phyloP scores from a whole-genome alignment of 1,140 invertebrate genomes.

The Zaprionus gabonicus region DNA sequence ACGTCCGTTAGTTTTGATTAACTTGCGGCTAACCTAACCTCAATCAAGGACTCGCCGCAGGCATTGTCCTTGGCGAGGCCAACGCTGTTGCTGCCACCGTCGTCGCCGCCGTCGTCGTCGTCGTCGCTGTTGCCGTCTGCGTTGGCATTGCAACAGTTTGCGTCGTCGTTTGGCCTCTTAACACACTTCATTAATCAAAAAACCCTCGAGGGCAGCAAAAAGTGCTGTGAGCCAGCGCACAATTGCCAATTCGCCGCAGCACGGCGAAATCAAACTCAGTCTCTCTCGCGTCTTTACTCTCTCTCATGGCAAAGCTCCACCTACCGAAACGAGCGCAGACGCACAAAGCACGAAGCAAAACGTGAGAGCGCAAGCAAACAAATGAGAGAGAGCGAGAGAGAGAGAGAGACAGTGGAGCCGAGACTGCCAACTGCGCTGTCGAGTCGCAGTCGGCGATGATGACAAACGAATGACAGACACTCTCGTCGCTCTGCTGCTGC shows the following conservation, averaged over 20 bases:
- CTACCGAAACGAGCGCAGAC: conserved; percentile 69
- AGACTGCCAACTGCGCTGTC: conserved; percentile 45
- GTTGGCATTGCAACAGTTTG: conserved; percentile 55
- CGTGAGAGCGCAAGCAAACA: conserved; percentile 7
- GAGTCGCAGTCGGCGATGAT: conserved; percentile 50
- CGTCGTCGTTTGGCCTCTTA: conserved; percentile 78
- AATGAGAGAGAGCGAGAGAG: conserved; percentile 35
- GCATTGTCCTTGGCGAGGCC: conserved; percentile 71
- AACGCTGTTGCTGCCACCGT: conserved; percentile 5
- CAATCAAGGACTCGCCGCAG: conserved; percentile 73
- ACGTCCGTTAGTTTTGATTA: conserved; percentile 30
- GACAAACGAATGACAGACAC: conserved; percentile 84
- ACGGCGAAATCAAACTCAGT: conserved; percentile 38
- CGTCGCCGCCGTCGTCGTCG: conserved; percentile 20
- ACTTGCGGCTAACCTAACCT: conserved; percentile 52
- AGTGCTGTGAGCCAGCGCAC: conserved; percentile 37
- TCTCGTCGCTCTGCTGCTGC: conserved; percentile 41
- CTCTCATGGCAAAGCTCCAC: conserved; percentile 68
- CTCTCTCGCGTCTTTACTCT: background rate
- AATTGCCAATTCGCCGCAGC: conserved; percentile 53
- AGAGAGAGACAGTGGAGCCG: conserved; percentile 22
- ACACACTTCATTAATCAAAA: conserved; percentile 84
- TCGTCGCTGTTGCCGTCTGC: conserved; percentile 21
- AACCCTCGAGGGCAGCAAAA: conserved; percentile 42
- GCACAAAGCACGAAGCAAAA: conserved; percentile 39